Percentiles rank a stretch among this genome's conserved stretches.
phyloP scores from a whole-genome alignment of 2,797 vertebrate species.

The Aphelocoma californica region DNA sequence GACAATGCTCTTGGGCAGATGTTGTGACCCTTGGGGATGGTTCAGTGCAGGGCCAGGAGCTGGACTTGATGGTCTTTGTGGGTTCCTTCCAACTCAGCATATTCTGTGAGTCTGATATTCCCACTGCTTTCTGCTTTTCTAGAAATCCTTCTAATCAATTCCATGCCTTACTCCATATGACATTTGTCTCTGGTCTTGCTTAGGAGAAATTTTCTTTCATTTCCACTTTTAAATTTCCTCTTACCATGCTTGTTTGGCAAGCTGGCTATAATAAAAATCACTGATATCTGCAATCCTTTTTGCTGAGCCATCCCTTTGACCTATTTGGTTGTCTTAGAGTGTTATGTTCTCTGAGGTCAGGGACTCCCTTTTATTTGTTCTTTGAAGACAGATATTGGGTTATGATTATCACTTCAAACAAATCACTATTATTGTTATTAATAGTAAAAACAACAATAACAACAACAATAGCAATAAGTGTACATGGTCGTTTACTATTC shows the following conservation, averaged over 20 bases:
- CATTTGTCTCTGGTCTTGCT: not conserved
- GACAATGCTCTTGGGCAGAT: not conserved
- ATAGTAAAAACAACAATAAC: not conserved
- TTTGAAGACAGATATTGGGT: not conserved
- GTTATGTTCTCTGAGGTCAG: not conserved
- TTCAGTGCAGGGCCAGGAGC: not conserved
- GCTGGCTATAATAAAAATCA: not conserved
- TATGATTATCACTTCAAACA: not conserved
- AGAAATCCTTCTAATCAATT: not conserved
- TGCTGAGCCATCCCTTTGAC: not conserved
- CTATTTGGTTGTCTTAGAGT: not conserved
- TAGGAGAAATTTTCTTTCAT: not conserved
- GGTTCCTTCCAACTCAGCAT: not conserved
- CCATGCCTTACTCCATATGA: not conserved
- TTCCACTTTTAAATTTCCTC: not conserved
- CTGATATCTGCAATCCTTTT: not conserved
- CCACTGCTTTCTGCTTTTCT: not conserved
- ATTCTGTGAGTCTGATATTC: not conserved
- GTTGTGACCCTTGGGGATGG: no score
- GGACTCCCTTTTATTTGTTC: not conserved
- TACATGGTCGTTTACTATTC: not conserved
- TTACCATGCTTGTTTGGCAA: not conserved
- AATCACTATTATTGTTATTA: not conserved
- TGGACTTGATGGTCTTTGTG: not conserved
- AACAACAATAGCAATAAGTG: not conserved